A percentile compares a stretch with the other conserved stretches of the same genome.
Evolutionary conservation across 2,888 invertebrate species (phyloP).

Genomic region (Andricus curvator): DNA sequence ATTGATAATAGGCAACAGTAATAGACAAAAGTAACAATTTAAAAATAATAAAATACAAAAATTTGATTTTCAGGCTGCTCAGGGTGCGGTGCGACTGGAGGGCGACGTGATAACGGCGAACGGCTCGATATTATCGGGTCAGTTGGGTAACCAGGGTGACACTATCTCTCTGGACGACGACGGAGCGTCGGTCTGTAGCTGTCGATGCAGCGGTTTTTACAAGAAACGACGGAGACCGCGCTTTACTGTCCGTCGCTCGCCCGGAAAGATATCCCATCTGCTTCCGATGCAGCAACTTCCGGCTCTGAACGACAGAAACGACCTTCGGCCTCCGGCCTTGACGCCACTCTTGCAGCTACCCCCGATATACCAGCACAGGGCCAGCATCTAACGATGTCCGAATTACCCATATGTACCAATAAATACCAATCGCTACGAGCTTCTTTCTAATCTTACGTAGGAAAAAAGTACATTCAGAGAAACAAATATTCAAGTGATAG

Average conservation of each 20-base stretch:
- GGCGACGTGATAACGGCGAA: slow-evolving; percentile 98
- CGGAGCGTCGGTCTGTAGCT: slow-evolving; percentile 78
- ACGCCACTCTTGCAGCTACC: slow-evolving; percentile 73
- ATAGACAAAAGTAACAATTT: background rate
- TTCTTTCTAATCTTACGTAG: slow-evolving; percentile 61
- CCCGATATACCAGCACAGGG: slow-evolving; percentile 75
- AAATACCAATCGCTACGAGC: slow-evolving; percentile 64
- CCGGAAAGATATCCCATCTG: slow-evolving; percentile 80
- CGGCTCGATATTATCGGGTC: slow-evolving; percentile 91
- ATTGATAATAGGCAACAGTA: background rate
- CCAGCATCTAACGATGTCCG: slow-evolving; percentile 74
- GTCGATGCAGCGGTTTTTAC: slow-evolving; percentile 78
- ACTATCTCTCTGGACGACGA: slow-evolving; percentile 77
- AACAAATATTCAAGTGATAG: background rate
- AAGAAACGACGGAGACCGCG: slow-evolving; percentile 76
- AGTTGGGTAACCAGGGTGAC: slow-evolving; percentile 77
- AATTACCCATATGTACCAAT: slow-evolving; percentile 53
- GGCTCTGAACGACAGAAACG: slow-evolving; percentile 64
- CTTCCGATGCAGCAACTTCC: slow-evolving; percentile 78
- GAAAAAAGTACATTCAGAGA: background rate
- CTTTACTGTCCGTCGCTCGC: slow-evolving; percentile 80
- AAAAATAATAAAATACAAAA: background rate
- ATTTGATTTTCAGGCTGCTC: slow-evolving; percentile 85
- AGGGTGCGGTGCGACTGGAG: slow-evolving; percentile 96
- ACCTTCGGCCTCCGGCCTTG: slow-evolving; percentile 68